These are phyloP conservation scores for Diabrotica undecimpunctata DNA, from an alignment of 1,140 invertebrate species.

Conservation along the genomic window DNA sequence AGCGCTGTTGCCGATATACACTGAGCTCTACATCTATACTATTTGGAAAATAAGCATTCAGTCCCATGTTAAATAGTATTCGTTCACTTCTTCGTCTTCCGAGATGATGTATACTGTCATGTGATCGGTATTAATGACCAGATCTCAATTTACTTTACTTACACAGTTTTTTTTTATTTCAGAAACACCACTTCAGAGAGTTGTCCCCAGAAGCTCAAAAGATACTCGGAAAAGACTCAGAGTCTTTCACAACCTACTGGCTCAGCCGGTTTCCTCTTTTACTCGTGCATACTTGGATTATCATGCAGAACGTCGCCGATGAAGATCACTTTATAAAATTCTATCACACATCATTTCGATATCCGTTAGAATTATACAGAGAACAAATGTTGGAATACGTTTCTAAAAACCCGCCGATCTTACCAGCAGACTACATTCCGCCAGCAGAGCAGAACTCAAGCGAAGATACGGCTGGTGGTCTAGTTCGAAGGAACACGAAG, in stretches of 20 bases:
- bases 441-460: slow-evolving; percentile 14
- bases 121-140: no score
- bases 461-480: neutral
- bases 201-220: slow-evolving; percentile 74
- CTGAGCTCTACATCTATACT: no score
- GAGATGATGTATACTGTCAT: no score
- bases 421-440: slow-evolving; percentile 10
- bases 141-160: no score
- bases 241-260: slow-evolving; percentile 93
- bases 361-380: slow-evolving; percentile 46
- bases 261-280: slow-evolving; percentile 82
- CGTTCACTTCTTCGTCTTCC: no score
- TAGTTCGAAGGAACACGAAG: neutral
- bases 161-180: slow-evolving; percentile 43
- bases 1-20: no score
- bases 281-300: slow-evolving; percentile 79
- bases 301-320: slow-evolving; percentile 73
- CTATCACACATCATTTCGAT: slow-evolving; percentile 60
- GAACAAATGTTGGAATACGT: slow-evolving; percentile 25
- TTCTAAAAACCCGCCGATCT: slow-evolving; percentile 40
- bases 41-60: no score
- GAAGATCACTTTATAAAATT: slow-evolving; percentile 74
- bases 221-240: slow-evolving; percentile 82
- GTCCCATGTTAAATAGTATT: no score
- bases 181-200: slow-evolving; percentile 97